These are phyloP conservation scores for Cabera pusaria DNA, from an alignment of 2,888 invertebrate genomes.

Conservation along the genomic window DNA sequence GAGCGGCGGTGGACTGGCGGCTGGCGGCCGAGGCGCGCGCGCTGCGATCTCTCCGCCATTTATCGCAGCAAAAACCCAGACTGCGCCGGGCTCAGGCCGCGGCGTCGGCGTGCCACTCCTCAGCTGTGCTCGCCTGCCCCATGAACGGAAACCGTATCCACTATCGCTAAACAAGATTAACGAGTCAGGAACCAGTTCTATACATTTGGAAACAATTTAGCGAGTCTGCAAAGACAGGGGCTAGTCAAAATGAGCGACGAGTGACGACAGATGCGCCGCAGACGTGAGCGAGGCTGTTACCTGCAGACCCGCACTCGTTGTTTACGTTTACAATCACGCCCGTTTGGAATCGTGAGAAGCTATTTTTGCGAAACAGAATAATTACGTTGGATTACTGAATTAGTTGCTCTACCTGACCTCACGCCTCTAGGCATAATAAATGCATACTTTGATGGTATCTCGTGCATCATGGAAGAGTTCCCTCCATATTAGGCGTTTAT, in stretches of 20 bases:
- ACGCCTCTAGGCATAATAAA: slow-evolving; percentile 23
- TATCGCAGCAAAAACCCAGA: slow-evolving; percentile 56
- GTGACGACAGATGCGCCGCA: slow-evolving; percentile 32
- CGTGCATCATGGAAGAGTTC: slow-evolving; percentile 32
- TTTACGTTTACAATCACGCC: slow-evolving; percentile 24
- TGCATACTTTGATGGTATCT: slow-evolving; percentile 23
- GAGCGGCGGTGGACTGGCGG: slow-evolving; percentile 67
- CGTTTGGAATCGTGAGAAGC: slow-evolving; percentile 22
- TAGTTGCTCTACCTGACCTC: slow-evolving; percentile 21
- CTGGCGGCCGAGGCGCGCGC: slow-evolving; percentile 53
- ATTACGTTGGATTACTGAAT: slow-evolving; percentile 23
- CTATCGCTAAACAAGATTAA: slow-evolving; percentile 57
- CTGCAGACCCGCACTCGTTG: slow-evolving; percentile 23
- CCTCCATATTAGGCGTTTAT: slow-evolving; percentile 42
- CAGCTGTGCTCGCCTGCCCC: slow-evolving; percentile 52
- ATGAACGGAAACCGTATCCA: slow-evolving; percentile 54
- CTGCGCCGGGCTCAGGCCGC: slow-evolving; percentile 38
- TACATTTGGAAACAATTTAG: slow-evolving; percentile 49
- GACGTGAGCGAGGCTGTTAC: slow-evolving; percentile 24
- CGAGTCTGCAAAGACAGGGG: slow-evolving; percentile 21
- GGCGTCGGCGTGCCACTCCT: slow-evolving; percentile 36
- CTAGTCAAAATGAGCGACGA: no score
- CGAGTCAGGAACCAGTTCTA: slow-evolving; percentile 48
- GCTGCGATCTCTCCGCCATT: slow-evolving; percentile 67
- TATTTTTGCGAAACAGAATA: slow-evolving; percentile 27